Base-by-base conservation (phyloP, 2,113 vertebrate genomes). In the Gadus macrocephalus region DNA sequence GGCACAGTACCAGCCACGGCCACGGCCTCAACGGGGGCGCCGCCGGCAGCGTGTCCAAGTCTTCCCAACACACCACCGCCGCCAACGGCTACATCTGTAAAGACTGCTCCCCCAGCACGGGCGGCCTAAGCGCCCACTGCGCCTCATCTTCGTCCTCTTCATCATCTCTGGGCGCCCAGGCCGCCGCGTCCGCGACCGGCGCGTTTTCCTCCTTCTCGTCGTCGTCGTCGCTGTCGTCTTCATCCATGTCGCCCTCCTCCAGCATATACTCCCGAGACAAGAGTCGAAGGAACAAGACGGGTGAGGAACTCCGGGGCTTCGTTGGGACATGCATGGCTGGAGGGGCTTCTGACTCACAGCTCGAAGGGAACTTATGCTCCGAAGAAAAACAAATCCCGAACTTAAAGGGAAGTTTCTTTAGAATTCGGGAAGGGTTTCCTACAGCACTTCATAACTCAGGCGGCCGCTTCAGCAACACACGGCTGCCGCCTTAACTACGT, bases 41-140 rank as follows among this genome's bases (percentile, higher is more conserved):
- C 12, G 72, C 85, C 42, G 1, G 20, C 20, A 5, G 87, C 9
- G 82, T 70, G 0, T 87, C 86, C 0, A 89, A 90, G 59, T 85
- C 82, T 49, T 49, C 42, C 42, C 42, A 49, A 0, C 91, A 93
- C 66, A n/a, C 77, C 1, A 2, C 81, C 0, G 14, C 85, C 14
- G 81, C 84, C 68, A 98, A 98, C 0, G 96, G 96, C 20, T 98
- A 95, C 81, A 94, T 92, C 8, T 98, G 95, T 85, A 89, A 76
- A 1, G 92, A 94, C 81, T 98, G 96, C 90, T 93, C 93, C 0
- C 90, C 91, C 1, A 87, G 87, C 76, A 90, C 65, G 38, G 91
- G 92, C 17, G 81, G 82, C 2, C 86, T 92, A 79, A 82, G 27
- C 72, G 78, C 17, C 74, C 72, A 15, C 56, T 81, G 75, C 1